These are phyloP conservation scores for Sylvietta virens DNA, from an alignment of 2,113 vertebrate genomes.

Conservation along the genomic window DNA sequence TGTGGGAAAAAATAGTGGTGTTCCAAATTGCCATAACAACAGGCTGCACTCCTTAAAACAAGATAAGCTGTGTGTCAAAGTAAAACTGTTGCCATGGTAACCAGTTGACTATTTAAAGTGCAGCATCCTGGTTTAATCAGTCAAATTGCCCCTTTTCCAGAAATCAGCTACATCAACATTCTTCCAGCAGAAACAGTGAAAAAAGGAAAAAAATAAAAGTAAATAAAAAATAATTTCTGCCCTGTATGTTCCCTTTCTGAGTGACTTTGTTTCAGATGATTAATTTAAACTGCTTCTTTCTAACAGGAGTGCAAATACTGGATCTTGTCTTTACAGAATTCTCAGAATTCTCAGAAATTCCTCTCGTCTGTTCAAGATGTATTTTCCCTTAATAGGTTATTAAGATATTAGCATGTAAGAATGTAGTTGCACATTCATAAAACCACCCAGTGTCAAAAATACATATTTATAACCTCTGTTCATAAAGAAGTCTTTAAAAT, in stretches of 20 bases:
- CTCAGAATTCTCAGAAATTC: neutral
- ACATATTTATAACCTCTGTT: neutral
- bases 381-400: neutral
- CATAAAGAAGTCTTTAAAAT: neutral
- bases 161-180: neutral
- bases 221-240: neutral
- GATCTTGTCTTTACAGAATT: no score
- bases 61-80: conserved; percentile 67
- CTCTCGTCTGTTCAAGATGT: neutral
- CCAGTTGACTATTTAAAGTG: conserved; percentile 64
- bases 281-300: neutral
- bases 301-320: neutral
- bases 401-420: neutral
- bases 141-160: conserved; percentile 58
- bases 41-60: conserved; percentile 61
- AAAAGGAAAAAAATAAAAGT: neutral
- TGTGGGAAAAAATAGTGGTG: neutral
- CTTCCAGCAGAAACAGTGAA: neutral
- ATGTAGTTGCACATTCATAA: neutral
- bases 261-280: neutral
- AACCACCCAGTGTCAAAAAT: neutral
- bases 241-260: neutral
- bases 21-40: conserved; percentile 74
- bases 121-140: conserved; percentile 66
- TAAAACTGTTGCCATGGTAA: conserved; percentile 71